Evolutionary conservation across 1,140 invertebrate genomes (phyloP), one percentile per base, ranked within the genome.

Genomic region (Leptinotarsa lineolata): DNA sequence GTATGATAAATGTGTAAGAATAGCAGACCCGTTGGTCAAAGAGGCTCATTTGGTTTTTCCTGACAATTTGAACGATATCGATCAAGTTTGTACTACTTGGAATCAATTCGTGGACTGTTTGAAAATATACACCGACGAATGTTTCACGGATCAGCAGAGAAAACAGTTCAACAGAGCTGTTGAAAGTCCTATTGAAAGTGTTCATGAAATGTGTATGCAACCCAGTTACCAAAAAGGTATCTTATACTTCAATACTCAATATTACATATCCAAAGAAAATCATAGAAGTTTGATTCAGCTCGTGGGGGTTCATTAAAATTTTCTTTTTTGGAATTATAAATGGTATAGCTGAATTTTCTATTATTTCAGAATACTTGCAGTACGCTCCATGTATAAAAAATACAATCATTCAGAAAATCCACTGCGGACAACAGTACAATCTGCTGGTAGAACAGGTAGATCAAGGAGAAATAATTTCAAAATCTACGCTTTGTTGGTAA

Each of bases 321-420:
- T 11, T 11, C 30, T 39, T 39, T 39, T 39, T 39, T 39, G 8
- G 8, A 11, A 8, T 30, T 8, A 30, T 30, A 8, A 30, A 30
- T 30, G 30, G 30, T 30, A 8, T 30, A 11, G 11, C 30, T 39
- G 3, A 39, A 39, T 39, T 39, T 39, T 11, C 30, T 11, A 1
- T 11, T 39, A 16, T 66, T 67, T 24, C 21, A 88, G 89, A 90
- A 80, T 90, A 90, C 79, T 83, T 89, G 44, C 86, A 87, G 75
- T 87, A 89, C 75, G 88, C 89, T 0, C 83, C 86, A 13, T 90
- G 89, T 79, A 88, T 89, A 75, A 89, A 89, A 81, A 84, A 86
- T 60, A 89, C 88, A 2, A 85, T 90, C 64, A 87, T 86, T 15
- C 85, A 89, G 75, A 83, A 85, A 59, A 83, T 83, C 48, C 87